Conservation (phyloP, 2,113 vertebrate species). For the Chionomys nivalis region DNA sequence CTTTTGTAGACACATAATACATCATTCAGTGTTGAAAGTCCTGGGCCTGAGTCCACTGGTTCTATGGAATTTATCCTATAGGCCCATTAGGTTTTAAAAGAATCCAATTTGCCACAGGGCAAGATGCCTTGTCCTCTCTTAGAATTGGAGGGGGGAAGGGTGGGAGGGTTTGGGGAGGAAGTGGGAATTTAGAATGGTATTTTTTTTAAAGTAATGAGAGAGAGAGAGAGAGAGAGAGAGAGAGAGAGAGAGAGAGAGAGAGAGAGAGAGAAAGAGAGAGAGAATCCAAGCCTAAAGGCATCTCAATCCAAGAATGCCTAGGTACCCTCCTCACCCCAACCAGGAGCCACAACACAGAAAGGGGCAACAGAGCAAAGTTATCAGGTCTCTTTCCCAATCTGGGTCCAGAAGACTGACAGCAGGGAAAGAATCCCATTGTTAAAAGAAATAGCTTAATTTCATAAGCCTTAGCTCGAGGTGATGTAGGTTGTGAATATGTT, state of each 20-base stretch:
- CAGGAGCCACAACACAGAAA: neutral
- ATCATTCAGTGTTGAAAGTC: neutral
- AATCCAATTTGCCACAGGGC: neutral
- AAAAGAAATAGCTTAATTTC: conserved; percentile 8
- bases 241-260: too few relatives aligned
- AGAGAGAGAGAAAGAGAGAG: too few relatives aligned
- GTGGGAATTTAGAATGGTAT: too few relatives aligned
- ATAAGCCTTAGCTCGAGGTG: neutral
- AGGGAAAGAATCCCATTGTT: neutral
- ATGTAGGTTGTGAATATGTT: too few relatives aligned
- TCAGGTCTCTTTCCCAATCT: neutral
- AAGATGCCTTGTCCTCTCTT: too few relatives aligned
- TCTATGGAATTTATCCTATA: neutral
- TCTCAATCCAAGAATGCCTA: neutral
- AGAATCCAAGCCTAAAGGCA: neutral
- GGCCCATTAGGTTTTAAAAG: neutral
- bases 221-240: too few relatives aligned
- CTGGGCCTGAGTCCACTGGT: neutral
- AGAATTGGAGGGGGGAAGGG: too few relatives aligned
- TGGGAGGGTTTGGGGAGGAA: too few relatives aligned
- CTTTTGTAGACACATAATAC: neutral
- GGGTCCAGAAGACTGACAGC: neutral
- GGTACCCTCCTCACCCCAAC: neutral
- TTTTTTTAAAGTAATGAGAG: too few relatives aligned
- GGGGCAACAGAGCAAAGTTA: neutral